Percentiles rank a stretch among this genome's conserved stretches.
Evolutionary conservation across 2,113 vertebrate species (phyloP).

Genomic region (Microcebus lehilahytsara): DNA sequence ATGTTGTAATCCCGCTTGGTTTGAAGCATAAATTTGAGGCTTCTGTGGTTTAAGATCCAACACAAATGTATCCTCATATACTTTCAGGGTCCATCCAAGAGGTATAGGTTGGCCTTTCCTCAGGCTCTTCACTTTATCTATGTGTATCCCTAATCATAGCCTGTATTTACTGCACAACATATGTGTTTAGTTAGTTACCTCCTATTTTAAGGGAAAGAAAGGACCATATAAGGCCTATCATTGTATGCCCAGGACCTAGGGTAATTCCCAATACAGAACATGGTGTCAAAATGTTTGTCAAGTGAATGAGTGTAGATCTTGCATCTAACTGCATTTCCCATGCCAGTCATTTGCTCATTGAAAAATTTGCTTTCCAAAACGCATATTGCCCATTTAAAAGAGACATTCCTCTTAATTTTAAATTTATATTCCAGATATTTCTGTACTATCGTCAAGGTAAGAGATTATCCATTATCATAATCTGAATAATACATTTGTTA

Average conservation of each 20-base stretch:
- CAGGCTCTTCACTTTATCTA: not conserved
- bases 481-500: not conserved
- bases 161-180: not conserved
- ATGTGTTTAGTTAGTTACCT: not conserved
- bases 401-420: not conserved
- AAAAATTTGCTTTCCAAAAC: not conserved
- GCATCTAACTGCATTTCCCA: not conserved
- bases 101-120: not conserved
- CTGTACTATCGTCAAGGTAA: not conserved
- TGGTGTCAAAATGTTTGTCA: not conserved
- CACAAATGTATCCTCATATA: not conserved
- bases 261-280: not conserved
- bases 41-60: not conserved
- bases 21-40: not conserved
- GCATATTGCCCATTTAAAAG: not conserved
- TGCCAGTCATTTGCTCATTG: not conserved
- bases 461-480: not conserved
- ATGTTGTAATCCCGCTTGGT: not conserved
- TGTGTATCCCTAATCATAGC: too few species aligned
- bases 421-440: not conserved
- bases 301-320: not conserved
- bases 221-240: not conserved
- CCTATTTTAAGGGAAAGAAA: not conserved
- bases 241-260: not conserved
- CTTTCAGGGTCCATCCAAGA: not conserved